Conservation (phyloP, 2,888 invertebrate species). For the Harpalus rubripes region DNA sequence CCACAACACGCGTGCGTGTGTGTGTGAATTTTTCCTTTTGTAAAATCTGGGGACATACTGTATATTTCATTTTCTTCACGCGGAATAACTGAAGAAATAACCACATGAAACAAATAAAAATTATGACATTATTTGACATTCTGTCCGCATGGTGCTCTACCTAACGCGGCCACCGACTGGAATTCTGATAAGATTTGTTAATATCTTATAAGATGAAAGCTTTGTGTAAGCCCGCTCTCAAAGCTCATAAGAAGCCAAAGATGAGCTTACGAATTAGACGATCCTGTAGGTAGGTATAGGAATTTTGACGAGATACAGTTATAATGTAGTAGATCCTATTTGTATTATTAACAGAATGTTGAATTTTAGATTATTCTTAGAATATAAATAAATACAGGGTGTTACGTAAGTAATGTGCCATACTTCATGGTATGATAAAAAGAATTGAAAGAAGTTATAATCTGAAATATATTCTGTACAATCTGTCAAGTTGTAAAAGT, state of each 20-base stretch:
- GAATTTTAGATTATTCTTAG: no score
- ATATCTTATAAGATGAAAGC: constrained; percentile 47
- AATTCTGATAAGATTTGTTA: constrained; percentile 49
- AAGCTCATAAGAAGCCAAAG: background rate
- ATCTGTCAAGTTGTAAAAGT: no score
- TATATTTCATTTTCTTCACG: no score
- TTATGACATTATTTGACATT: constrained; percentile 29
- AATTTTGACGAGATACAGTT: background rate
- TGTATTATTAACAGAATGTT: background rate
- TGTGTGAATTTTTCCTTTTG: no score
- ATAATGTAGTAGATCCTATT: background rate
- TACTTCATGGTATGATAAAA: no score
- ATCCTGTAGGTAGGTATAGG: background rate
- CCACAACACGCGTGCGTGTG: no score
- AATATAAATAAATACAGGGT: background rate
- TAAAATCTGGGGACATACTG: no score
- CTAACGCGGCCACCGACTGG: background rate
- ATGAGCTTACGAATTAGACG: constrained; percentile 11
- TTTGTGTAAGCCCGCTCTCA: background rate
- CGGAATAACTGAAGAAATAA: background rate
- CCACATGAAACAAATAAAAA: background rate
- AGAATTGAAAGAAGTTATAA: no score
- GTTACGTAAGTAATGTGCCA: no score
- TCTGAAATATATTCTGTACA: no score
- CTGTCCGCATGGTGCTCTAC: background rate